These are phyloP conservation scores for Furcifer pardalis DNA, from an alignment of 2,797 vertebrate genomes.

Conservation along the genomic window DNA sequence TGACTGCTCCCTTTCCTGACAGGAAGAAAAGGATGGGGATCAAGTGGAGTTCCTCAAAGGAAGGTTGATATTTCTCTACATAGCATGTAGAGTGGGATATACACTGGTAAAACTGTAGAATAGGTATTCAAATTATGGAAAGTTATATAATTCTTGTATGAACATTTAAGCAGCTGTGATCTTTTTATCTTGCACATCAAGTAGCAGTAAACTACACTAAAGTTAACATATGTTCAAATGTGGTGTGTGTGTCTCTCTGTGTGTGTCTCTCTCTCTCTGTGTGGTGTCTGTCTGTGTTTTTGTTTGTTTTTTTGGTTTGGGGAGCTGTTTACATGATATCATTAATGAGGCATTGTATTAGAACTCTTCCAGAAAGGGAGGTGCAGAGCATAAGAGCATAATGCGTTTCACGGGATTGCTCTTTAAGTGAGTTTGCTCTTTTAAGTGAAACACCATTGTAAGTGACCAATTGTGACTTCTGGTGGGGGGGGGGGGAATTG, in stretches of 20 bases:
- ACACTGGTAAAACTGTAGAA: neutral
- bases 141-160: conserved; percentile 22
- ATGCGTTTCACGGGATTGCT: too few relatives aligned
- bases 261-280: too few relatives aligned
- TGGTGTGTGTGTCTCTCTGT: too few relatives aligned
- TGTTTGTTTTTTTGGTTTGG: neutral
- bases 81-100: neutral
- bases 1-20: conserved; percentile 53
- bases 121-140: neutral
- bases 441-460: too few relatives aligned
- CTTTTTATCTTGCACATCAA: conserved; percentile 17
- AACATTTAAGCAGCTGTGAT: conserved; percentile 16
- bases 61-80: conserved; percentile 44
- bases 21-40: conserved; percentile 52
- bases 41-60: conserved; percentile 46
- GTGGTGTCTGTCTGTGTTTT: too few relatives aligned
- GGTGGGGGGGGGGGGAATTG: too few relatives aligned
- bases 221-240: conserved; percentile 32
- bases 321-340: conserved; percentile 66
- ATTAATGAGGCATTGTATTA: conserved; percentile 68
- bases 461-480: too few relatives aligned
- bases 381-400: too few relatives aligned
- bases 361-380: conserved; percentile 63
- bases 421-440: too few relatives aligned
- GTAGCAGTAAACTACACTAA: accelerated